phyloP scores from a whole-genome alignment of 92 coral and sea anemone genomes.

The Zoanthus sociatus region DNA sequence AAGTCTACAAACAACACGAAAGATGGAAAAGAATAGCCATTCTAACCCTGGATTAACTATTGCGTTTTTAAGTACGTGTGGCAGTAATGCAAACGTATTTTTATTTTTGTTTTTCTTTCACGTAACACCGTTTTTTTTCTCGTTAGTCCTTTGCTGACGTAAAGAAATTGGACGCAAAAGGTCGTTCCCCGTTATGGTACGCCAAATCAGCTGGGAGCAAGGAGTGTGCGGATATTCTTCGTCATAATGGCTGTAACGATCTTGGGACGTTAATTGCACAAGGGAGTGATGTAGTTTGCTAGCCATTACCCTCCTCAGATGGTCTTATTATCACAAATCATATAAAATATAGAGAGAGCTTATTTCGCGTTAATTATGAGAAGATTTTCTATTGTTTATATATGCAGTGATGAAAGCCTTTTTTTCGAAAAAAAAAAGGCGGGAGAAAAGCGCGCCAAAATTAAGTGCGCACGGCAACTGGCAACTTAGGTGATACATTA shows the following conservation, averaged over 20 bases:
- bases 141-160: constrained; percentile 96
- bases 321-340: neutral
- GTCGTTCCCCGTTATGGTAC: constrained; percentile 97
- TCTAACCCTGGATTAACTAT: too few species aligned
- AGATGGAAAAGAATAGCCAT: too few species aligned
- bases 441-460: neutral
- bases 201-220: constrained; percentile 95
- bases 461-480: neutral
- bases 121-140: neutral
- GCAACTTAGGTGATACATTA: neutral
- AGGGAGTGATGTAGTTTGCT: constrained; percentile 78
- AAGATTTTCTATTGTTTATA: neutral
- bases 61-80: too few species aligned
- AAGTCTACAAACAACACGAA: too few species aligned
- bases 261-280: constrained; percentile 84
- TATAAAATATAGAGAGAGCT: neutral
- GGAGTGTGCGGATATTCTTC: constrained; percentile 93
- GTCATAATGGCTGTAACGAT: constrained; percentile 92
- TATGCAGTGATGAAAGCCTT: neutral
- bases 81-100: too few species aligned
- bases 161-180: constrained; percentile 79
- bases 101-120: neutral
- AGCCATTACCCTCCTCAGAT: neutral
- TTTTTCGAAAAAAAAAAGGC: neutral
- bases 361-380: neutral